Conservation (phyloP, 2,888 invertebrate species). For the Congeria kusceri region DNA sequence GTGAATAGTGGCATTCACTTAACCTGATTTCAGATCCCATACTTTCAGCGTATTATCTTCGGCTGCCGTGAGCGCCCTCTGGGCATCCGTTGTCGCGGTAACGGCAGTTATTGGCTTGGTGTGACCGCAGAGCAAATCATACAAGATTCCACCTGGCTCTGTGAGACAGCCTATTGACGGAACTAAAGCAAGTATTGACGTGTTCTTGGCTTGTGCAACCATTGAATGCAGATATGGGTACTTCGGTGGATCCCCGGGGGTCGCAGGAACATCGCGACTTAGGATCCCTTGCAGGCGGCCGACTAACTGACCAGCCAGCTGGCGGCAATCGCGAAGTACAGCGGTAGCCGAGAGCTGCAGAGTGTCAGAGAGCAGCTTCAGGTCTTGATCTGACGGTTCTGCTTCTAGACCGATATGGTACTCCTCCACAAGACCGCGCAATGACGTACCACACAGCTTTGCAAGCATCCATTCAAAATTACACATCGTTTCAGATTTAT, state of each 20-base stretch:
- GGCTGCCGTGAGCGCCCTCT: conserved; percentile 80
- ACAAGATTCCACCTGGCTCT: conserved; percentile 82
- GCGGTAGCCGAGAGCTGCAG: conserved; percentile 91
- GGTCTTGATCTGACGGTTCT: conserved; percentile 80
- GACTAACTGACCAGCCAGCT: conserved; percentile 91
- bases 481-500: conserved; percentile 90
- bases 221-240: conserved; percentile 80
- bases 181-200: conserved; percentile 78
- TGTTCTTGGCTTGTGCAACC: conserved; percentile 72
- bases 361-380: conserved; percentile 89
- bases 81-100: conserved; percentile 79
- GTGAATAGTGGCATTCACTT: conserved; percentile 77
- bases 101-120: conserved; percentile 82
- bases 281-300: conserved; percentile 85
- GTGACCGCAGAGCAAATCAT: conserved; percentile 82
- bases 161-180: conserved; percentile 82
- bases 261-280: conserved; percentile 76
- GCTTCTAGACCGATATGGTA: conserved; percentile 87
- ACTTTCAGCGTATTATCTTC: conserved; percentile 82
- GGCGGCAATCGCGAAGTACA: conserved; percentile 92
- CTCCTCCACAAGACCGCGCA: conserved; percentile 92
- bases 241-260: conserved; percentile 80
- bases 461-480: conserved; percentile 92
- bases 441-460: conserved; percentile 92
- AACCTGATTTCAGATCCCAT: conserved; percentile 82